phyloP scores from a whole-genome alignment of 2,113 vertebrate species.

The Alouatta palliata region DNA sequence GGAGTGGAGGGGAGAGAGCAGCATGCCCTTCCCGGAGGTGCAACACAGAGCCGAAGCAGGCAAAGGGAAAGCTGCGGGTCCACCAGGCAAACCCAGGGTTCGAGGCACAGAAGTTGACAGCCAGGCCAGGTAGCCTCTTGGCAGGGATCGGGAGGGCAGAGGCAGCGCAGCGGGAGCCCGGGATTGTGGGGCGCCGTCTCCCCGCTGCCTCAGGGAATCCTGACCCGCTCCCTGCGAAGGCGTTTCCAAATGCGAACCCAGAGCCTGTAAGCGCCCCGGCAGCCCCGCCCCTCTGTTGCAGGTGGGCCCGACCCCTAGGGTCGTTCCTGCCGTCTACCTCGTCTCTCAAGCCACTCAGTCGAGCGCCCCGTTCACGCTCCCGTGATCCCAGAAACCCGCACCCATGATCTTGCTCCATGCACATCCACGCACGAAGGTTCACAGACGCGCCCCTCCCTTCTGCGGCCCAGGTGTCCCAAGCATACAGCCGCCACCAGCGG shows the following conservation, averaged over 20 bases:
- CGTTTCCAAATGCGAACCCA: neutral
- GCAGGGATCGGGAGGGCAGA: neutral
- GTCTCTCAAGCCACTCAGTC: neutral
- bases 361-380: neutral
- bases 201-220: neutral
- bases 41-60: neutral
- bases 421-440: neutral
- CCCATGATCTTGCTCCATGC: neutral
- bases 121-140: neutral
- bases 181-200: accelerated
- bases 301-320: neutral
- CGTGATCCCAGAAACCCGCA: neutral
- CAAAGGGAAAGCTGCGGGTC: neutral
- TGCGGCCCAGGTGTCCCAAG: neutral
- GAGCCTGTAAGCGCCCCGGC: neutral
- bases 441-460: neutral
- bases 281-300: neutral
- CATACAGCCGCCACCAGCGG: accelerated
- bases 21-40: neutral
- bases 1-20: neutral
- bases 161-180: neutral
- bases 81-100: neutral
- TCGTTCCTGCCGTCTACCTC: neutral
- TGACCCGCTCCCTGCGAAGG: neutral
- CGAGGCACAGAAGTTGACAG: neutral